Percentiles rank a stretch among this genome's conserved stretches.
Evolutionary conservation across 92 coral and sea anemone genomes (phyloP).

Genomic region (Plumapathes pennacea): DNA sequence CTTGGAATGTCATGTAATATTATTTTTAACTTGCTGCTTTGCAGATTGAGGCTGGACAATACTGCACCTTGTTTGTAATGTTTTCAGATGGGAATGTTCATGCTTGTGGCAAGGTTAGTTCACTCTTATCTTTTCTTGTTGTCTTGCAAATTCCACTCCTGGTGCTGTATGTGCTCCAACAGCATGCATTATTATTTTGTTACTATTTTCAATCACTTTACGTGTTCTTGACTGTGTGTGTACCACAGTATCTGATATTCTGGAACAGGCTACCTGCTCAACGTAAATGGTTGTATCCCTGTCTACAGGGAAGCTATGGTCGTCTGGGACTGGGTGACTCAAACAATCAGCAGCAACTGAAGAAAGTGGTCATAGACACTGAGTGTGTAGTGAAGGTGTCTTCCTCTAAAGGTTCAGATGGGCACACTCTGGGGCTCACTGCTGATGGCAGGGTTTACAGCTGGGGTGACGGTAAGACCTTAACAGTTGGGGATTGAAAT

Average conservation of each 20-base stretch:
- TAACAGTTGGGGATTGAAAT: no score
- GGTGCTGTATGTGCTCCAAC: no score
- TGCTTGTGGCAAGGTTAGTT: constrained; percentile 85
- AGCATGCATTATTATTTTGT: not conserved
- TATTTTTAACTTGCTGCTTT: no score
- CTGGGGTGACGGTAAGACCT: constrained; percentile 86
- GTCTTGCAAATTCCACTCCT: not conserved
- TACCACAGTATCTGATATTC: no score
- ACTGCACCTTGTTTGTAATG: constrained; percentile 79
- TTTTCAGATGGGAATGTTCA: constrained; percentile 75
- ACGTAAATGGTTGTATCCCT: no score
- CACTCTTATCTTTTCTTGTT: not conserved
- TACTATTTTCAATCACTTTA: not conserved
- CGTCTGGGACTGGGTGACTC: constrained; percentile 88
- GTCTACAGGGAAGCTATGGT: constrained; percentile 77
- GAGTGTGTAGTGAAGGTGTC: constrained; percentile 70
- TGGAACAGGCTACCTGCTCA: no score
- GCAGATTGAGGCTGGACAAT: constrained; percentile 84
- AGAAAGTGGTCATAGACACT: constrained; percentile 56
- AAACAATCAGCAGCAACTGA: constrained; percentile 68
- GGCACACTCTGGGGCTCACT: constrained; percentile 75
- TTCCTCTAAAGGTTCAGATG: constrained; percentile 87
- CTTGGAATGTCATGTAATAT: no score
- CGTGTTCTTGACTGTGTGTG: not conserved
- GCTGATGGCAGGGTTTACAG: constrained; percentile 79